phyloP scores from a whole-genome alignment of 2,113 vertebrate species.

The Corythornis madagascariensis region DNA sequence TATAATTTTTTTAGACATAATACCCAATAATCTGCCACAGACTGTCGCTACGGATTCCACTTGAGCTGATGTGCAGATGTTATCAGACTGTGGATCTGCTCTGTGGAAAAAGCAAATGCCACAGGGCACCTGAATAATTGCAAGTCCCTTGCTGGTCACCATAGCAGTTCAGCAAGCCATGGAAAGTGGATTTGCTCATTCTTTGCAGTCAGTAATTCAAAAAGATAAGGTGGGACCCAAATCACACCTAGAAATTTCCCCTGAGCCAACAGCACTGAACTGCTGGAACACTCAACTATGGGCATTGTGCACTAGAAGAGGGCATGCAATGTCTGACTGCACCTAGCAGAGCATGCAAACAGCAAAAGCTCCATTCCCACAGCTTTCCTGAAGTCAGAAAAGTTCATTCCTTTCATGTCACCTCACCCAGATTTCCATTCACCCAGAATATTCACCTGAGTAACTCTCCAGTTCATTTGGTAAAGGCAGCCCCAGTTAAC shows the following conservation, averaged over 20 bases:
- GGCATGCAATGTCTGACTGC: neutral
- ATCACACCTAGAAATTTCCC: neutral
- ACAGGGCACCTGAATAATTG: constrained; percentile 60
- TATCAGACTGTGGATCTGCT: neutral
- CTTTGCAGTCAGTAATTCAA: neutral
- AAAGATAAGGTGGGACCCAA: neutral
- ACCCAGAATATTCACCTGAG: constrained; percentile 40
- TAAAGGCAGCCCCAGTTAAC: neutral
- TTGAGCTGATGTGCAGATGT: neutral
- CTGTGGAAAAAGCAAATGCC: constrained; percentile 54
- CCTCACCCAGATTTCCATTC: constrained; percentile 1
- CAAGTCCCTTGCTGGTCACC: constrained; percentile 15
- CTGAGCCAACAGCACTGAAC: neutral
- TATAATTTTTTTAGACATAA: constrained; percentile 62
- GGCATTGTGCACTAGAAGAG: neutral
- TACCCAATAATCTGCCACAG: constrained; percentile 57
- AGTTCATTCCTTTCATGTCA: neutral
- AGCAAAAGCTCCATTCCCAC: neutral
- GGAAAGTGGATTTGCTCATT: neutral
- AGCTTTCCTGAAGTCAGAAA: neutral
- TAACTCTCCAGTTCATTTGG: neutral
- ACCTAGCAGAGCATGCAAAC: rapidly evolving
- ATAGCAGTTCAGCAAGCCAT: neutral
- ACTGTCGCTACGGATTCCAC: neutral
- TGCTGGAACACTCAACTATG: neutral